Conservation (phyloP, 1,140 invertebrate species). For the Solen grandis region DNA sequence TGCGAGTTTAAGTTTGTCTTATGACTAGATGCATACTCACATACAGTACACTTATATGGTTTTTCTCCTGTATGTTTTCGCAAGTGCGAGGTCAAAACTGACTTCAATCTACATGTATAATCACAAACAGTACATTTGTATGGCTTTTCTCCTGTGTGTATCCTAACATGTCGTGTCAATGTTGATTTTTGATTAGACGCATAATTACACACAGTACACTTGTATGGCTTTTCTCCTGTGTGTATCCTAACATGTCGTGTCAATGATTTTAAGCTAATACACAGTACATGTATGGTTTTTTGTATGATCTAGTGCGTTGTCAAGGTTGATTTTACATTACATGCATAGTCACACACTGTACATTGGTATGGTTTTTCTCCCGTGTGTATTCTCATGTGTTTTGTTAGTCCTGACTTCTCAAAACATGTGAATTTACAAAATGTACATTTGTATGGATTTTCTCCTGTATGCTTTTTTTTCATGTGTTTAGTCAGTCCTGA, state of each 20-base stretch:
- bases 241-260: too few relatives aligned
- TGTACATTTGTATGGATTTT: conserved; percentile 6
- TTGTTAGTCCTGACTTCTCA: not conserved
- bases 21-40: not conserved
- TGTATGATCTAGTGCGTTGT: too few relatives aligned
- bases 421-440: not conserved
- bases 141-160: too few relatives aligned
- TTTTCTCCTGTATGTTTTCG: not conserved
- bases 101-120: too few relatives aligned
- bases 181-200: too few relatives aligned
- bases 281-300: too few relatives aligned
- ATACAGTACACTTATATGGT: not conserved
- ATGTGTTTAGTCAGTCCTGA: not conserved
- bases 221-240: too few relatives aligned
- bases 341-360: not conserved
- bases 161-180: too few relatives aligned
- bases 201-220: too few relatives aligned
- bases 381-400: conserved; percentile 22
- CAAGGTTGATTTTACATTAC: too few relatives aligned
- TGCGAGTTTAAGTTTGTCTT: not conserved
- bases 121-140: too few relatives aligned
- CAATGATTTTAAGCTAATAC: too few relatives aligned
- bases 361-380: not conserved
- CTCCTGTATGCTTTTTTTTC: conserved; percentile 14
- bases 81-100: not conserved